Conservation (phyloP, 2,113 vertebrate genomes). For the Rhodinocichla rosea region DNA sequence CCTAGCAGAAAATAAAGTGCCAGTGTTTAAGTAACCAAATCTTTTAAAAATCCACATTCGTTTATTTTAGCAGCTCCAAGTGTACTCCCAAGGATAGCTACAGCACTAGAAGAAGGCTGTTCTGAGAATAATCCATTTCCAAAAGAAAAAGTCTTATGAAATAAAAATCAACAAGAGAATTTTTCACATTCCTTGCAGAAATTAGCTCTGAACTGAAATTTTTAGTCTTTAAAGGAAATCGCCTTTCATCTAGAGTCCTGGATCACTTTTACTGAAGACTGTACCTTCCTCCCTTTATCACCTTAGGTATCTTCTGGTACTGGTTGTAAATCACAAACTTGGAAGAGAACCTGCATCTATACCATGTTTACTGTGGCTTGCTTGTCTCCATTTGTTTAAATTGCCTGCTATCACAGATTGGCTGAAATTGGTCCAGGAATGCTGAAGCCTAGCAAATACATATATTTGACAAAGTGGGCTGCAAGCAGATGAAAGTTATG, state of each 20-base stretch:
- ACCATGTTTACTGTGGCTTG: not conserved
- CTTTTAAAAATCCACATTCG: not conserved
- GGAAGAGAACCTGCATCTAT: not conserved
- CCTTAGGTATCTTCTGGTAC: not conserved
- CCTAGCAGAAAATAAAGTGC: slow-evolving; percentile 46
- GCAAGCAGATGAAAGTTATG: not conserved
- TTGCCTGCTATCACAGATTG: not conserved
- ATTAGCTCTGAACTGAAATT: not conserved
- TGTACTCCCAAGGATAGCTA: not conserved
- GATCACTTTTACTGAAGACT: not conserved
- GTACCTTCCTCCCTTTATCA: not conserved
- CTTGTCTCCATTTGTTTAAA: not conserved
- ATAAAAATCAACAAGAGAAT: not conserved
- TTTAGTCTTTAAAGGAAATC: not conserved
- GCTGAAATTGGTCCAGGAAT: not conserved
- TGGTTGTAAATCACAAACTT: not conserved
- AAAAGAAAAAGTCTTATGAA: slow-evolving; percentile 12
- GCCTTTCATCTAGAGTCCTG: not conserved
- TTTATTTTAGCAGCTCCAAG: slow-evolving; percentile 15
- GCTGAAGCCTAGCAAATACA: not conserved
- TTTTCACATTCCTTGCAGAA: not conserved
- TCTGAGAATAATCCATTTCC: not conserved
- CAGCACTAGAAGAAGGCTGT: not conserved
- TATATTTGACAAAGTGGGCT: not conserved
- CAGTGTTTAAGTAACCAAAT: slow-evolving; percentile 18